phyloP scores from a whole-genome alignment of 1,140 invertebrate genomes.

The Potamilus streckersoni region DNA sequence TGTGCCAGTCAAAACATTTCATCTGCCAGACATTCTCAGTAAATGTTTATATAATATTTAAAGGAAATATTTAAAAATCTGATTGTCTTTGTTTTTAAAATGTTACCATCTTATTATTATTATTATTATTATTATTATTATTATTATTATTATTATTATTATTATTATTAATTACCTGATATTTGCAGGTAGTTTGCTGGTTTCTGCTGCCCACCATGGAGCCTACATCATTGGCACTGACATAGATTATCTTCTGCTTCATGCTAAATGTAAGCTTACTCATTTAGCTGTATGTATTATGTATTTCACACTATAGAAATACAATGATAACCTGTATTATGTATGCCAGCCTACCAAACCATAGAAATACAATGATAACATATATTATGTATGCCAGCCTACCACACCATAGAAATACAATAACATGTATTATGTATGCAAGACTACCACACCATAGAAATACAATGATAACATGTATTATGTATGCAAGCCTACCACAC shows the following conservation, averaged over 20 bases:
- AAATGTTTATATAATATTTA: no score
- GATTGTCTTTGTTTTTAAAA: no score
- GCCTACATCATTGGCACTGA: slow-evolving; percentile 91
- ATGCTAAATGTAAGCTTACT: slow-evolving; percentile 84
- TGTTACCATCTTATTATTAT: no score
- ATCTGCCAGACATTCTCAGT: no score
- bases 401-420: background rate
- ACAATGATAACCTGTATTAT: background rate
- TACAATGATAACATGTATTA: background rate
- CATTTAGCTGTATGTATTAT: background rate
- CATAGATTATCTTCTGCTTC: slow-evolving; percentile 93
- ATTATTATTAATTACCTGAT: no score
- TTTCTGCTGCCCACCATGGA: slow-evolving; percentile 91
- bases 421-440: background rate
- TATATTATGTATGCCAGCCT: background rate
- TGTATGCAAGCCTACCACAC: no score
- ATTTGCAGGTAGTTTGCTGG: slow-evolving; percentile 80
- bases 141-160: no score
- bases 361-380: background rate
- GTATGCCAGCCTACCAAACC: background rate
- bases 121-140: no score
- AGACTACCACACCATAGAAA: background rate
- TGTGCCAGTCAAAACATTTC: no score
- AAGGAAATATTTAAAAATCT: no score
- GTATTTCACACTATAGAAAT: background rate